A percentile compares a stretch with the other conserved stretches of the same genome.
Conservation (phyloP, 2,113 vertebrate species). For the Heterocephalus glaber region DNA sequence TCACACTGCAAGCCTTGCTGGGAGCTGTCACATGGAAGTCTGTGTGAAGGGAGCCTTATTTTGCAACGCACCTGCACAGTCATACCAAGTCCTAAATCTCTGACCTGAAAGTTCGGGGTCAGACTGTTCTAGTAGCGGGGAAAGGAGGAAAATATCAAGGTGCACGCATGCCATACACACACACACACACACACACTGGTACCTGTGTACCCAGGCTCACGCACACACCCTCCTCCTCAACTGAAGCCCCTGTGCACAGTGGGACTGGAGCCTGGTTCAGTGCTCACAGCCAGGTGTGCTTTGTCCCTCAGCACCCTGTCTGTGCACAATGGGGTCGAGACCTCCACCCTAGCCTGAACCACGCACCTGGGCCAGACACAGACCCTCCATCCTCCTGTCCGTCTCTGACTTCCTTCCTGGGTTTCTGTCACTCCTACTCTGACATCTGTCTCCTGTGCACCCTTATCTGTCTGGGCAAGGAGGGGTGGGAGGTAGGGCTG, state of each 20-base stretch:
- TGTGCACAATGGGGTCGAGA: background rate
- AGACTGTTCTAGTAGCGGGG: background rate
- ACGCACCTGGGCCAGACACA: background rate
- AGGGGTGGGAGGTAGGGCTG: conserved; percentile 1
- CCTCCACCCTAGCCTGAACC: background rate
- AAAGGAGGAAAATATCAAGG: background rate
- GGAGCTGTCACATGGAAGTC: background rate
- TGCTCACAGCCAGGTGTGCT: background rate
- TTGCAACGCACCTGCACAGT: background rate
- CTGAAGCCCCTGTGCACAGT: background rate
- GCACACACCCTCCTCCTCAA: background rate
- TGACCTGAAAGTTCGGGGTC: background rate
- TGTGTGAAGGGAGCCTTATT: background rate
- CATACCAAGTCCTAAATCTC: background rate
- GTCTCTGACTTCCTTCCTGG: conserved; percentile 53
- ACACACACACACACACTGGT: too few relatives aligned
- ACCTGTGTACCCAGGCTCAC: background rate
- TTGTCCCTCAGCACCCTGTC: background rate
- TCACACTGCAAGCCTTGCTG: background rate
- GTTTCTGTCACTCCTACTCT: conserved; percentile 60
- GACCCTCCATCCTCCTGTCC: conserved; percentile 52
- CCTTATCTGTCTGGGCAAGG: conserved; percentile 63
- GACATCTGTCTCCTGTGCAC: conserved; percentile 74
- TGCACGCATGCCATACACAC: background rate
- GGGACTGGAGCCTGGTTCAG: background rate